phyloP scores from a whole-genome alignment of 1,140 invertebrate genomes.

The Drosophila jambulina region DNA sequence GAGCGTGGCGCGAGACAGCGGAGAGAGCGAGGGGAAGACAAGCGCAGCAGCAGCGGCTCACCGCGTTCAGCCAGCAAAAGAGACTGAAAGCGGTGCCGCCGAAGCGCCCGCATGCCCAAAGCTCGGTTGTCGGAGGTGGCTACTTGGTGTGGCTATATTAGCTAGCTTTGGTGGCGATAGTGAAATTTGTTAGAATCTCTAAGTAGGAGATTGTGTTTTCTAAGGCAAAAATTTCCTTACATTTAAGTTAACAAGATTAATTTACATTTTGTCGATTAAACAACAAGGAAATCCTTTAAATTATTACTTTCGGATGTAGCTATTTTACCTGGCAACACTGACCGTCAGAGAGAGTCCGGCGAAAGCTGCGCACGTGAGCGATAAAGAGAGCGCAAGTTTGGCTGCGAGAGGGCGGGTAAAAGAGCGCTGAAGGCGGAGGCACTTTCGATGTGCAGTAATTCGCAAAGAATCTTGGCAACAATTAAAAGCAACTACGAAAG shows the following conservation, averaged over 20 bases:
- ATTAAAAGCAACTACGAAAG: constrained; percentile 11
- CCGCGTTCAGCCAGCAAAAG: constrained; percentile 58
- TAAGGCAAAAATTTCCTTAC: not conserved
- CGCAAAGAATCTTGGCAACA: constrained; percentile 31
- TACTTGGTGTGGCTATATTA: not conserved
- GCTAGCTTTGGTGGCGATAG: not conserved
- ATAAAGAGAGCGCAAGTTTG: constrained; percentile 18
- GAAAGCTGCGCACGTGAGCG: constrained; percentile 46
- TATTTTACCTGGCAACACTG: not conserved
- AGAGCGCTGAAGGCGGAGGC: not conserved
- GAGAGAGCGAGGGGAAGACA: constrained; percentile 6
- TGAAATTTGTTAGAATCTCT: not conserved
- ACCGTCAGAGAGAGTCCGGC: not conserved
- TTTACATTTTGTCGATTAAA: not conserved
- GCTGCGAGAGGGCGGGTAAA: constrained; percentile 3
- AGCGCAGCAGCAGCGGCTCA: constrained; percentile 42
- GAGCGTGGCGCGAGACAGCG: constrained; percentile 1
- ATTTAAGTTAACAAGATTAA: not conserved
- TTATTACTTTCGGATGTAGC: not conserved
- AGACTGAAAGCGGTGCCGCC: constrained; percentile 51
- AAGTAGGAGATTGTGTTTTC: too few species aligned
- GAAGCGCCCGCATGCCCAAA: constrained; percentile 40
- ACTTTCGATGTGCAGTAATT: constrained; percentile 16
- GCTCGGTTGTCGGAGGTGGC: constrained; percentile 18
- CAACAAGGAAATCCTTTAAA: not conserved